Evolutionary conservation across 1,140 invertebrate genomes (phyloP), one percentile per base, ranked within the genome.

Genomic region (Oryctes rhinoceros): DNA sequence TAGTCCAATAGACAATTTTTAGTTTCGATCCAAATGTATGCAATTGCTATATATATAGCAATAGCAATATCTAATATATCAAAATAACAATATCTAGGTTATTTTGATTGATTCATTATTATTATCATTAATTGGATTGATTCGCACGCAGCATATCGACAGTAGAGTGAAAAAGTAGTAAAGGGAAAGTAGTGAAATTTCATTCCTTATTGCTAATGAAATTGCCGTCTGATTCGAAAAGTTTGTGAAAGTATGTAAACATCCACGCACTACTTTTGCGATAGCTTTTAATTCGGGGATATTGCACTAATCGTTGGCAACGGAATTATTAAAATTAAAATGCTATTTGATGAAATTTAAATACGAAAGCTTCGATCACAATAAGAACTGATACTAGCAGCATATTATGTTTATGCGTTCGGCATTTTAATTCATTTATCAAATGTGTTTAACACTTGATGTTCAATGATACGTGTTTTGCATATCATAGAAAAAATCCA

Each of bases 181-280:
- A 71, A 71, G 65, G 24, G 65, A 71, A 71, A 71, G 65, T 71
- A 35, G 65, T 71, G 65, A 71, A 71, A 71, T 35, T 24, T 37
- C 65, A 35, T 71, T 71, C 10, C 24, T 37, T 35, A 4, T 71
- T 35, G 65, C 24, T 71, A 71, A 71, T 71, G 65, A 6, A 71
- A 35, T 71, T 71, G 13, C 20, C 35, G 4, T 35, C 24, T 13
- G 13, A 71, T 24, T 3, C n/a, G 53, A 59, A 59, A 59, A 18
- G 53, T 71, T 71, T 37, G 65, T 71, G 65, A 71, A 71, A 71
- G 65, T 71, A 13, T 35, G 35, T 71, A 35, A 71, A 71, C 53
- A 59, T 59, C 39, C 9, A 44, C 39, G 39, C 39, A 44, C 39
- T 44, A 44, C 39, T 59, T 11, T 59, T 59, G 53, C 53, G 53